Evolutionary conservation across 1,140 invertebrate species (phyloP), one percentile per base, ranked within the genome.

Genomic region (Whitmania pigra): DNA sequence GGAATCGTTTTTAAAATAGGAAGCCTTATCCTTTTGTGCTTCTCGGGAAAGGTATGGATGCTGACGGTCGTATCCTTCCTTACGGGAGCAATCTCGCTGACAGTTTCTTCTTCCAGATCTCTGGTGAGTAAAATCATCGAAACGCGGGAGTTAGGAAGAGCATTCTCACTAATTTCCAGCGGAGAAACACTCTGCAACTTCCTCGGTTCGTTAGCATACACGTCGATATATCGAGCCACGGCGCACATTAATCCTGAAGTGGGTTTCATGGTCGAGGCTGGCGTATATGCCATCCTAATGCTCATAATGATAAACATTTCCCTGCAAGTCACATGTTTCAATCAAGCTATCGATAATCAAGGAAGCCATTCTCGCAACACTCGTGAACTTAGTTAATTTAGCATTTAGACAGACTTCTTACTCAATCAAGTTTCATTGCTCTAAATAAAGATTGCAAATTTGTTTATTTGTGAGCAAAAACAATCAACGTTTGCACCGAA

Each of bases 41-140:
- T 81, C 73, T 76, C 76, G 67, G 71, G 68, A 11, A 73, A 78
- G 63, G 77, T 77, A 13, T 82, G 81, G 81, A 80, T 81, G 78
- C 76, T 82, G n/a, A 69, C 40, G 31, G 15, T 71, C 18, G 49
- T 63, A n/a, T 73, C 67, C 9, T 60, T 75, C 2, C n/a, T 74
- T n/a, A 72, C 69, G 22, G 43, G 73, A 29, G 66, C 69, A 27
- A 55, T 29, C 20, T 73, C 53, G 18, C 22, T 75, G 57, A 71
- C 73, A 31, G 57, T 75, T 18, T 72, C 73, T n/a, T 54, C 53
- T 67, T 2, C 55, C 29, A 75, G 75, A 40, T 75, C 74, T 9
- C n/a, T 75, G 67, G 66, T 74, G 70, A 74, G 73, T 67, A 75
- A 75, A 49, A 29, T 49, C 18, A 60, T 74, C 9, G 70, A 74